phyloP scores from a whole-genome alignment of 2,113 vertebrate genomes.

The Platysternon megacephalum region DNA sequence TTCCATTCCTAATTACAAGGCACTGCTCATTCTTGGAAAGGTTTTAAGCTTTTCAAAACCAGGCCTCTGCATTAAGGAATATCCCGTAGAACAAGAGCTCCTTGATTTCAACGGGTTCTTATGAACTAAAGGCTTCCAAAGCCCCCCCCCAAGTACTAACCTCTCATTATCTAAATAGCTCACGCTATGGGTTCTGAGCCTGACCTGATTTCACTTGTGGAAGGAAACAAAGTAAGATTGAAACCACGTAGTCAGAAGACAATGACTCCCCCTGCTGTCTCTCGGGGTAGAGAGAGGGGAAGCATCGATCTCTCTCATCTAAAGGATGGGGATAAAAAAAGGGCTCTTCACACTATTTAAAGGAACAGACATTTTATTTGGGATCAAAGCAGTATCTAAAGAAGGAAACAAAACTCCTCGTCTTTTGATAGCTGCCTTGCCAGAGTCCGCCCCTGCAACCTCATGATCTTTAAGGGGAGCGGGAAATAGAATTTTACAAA shows the following conservation, averaged over 20 bases:
- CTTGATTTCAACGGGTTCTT: constrained; percentile 38
- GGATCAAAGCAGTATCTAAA: constrained; percentile 48
- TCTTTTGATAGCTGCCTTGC: constrained; percentile 36
- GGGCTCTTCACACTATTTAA: constrained; percentile 8
- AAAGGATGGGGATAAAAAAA: not conserved
- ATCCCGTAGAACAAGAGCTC: not conserved
- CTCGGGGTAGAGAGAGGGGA: not conserved
- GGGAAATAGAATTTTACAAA: constrained; percentile 24
- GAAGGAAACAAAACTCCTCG: not conserved
- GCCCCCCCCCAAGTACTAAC: not conserved
- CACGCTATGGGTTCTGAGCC: not conserved
- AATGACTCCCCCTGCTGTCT: not conserved
- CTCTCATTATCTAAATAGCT: constrained; percentile 32
- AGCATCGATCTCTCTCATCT: not conserved
- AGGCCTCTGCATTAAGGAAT: not conserved
- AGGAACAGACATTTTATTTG: constrained; percentile 19
- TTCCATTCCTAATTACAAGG: not conserved
- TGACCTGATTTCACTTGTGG: constrained; percentile 46
- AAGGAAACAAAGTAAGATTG: not conserved
- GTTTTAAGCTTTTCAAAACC: not conserved
- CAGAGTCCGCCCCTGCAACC: not conserved
- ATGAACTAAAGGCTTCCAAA: not conserved
- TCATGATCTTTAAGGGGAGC: not conserved
- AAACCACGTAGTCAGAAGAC: not conserved
- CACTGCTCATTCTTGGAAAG: not conserved